These are phyloP conservation scores for Cephalophus harveyi DNA, from an alignment of 2,113 vertebrate genomes.

Conservation along the genomic window DNA sequence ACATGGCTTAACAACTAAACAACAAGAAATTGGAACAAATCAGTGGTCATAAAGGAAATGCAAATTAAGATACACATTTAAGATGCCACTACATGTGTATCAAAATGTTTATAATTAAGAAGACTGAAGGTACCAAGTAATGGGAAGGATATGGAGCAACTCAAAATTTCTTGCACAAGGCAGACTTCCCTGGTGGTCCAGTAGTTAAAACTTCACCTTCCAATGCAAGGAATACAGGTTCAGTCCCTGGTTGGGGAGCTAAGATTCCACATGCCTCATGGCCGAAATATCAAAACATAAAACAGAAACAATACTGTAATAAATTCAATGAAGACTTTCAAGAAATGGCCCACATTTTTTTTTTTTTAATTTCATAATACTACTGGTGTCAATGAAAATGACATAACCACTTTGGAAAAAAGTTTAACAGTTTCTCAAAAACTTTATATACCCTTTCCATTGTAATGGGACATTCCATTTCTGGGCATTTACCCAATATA, in stretches of 20 bases:
- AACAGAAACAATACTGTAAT: neutral
- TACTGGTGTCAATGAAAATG: neutral
- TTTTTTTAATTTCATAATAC: neutral
- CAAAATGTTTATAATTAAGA: neutral
- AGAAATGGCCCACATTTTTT: neutral
- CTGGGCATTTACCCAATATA: neutral
- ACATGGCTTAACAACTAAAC: neutral
- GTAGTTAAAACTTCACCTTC: neutral
- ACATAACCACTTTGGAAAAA: neutral
- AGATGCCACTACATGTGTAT: neutral
- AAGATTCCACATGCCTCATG: neutral
- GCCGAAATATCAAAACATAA: neutral
- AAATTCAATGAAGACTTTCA: neutral
- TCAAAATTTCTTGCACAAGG: neutral
- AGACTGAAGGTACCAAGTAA: neutral
- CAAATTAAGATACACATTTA: neutral
- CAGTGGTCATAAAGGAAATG: neutral
- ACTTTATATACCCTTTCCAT: too few species aligned
- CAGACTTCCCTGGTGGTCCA: neutral
- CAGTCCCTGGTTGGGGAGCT: neutral
- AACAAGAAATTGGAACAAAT: neutral
- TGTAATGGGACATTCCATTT: neutral
- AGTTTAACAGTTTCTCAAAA: neutral
- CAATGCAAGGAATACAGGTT: neutral
- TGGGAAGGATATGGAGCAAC: too few species aligned